Conservation (phyloP, 2,797 vertebrate genomes). For the Hypotaenidia okinawae region DNA sequence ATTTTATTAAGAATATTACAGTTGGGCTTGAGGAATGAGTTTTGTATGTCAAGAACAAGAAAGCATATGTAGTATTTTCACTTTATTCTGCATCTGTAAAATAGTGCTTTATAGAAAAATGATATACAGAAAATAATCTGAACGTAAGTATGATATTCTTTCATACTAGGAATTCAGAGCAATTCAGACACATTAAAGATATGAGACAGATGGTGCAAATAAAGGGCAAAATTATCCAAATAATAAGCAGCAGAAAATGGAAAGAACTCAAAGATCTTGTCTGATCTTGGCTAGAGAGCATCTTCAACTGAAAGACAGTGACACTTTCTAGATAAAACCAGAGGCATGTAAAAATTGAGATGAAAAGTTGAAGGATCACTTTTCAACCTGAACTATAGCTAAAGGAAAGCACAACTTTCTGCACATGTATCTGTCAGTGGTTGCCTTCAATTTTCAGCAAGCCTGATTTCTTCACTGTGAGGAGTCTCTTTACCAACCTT, state of each 20-base stretch:
- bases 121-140: slow-evolving; percentile 5
- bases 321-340: neutral
- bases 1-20: slow-evolving; percentile 31
- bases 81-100: slow-evolving; percentile 29
- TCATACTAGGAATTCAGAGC: slow-evolving; percentile 6
- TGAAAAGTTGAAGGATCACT: neutral
- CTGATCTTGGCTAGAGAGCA: neutral
- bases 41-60: slow-evolving; percentile 15
- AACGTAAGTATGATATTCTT: neutral
- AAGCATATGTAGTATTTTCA: neutral
- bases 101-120: neutral
- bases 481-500: neutral
- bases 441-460: neutral
- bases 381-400: neutral
- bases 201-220: neutral
- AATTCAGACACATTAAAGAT: neutral
- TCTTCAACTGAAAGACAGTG: neutral
- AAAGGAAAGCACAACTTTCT: neutral
- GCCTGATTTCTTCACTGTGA: neutral
- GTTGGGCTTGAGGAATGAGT: neutral
- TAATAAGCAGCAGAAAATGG: neutral
- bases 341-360: neutral
- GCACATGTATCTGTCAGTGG: neutral
- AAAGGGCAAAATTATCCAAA: neutral
- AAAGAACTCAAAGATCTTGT: neutral